These are phyloP conservation scores for Anas flavirostris DNA, from an alignment of 2,797 vertebrate species.

Conservation along the genomic window DNA sequence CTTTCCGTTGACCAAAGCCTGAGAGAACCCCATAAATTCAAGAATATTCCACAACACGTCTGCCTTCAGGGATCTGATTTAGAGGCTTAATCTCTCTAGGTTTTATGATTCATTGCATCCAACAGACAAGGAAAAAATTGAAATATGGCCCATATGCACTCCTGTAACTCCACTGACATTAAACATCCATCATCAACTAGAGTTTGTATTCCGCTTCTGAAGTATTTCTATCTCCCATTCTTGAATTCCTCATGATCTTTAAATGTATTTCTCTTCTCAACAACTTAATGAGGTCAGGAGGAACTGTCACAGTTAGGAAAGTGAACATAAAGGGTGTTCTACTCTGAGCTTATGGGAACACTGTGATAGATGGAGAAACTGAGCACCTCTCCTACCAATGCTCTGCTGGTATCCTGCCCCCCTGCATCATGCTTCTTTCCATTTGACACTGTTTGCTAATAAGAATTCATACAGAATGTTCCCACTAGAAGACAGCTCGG, in stretches of 20 bases:
- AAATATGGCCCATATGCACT: background rate
- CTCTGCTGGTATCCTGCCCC: background rate
- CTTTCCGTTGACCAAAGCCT: background rate
- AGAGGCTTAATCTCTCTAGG: constrained; percentile 4
- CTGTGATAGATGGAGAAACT: background rate
- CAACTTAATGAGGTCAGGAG: background rate
- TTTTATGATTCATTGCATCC: constrained; percentile 12
- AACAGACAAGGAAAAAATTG: background rate
- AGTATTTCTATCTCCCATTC: background rate
- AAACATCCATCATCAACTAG: constrained; percentile 3
- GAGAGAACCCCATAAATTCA: background rate
- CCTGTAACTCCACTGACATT: background rate
- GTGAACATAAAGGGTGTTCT: background rate
- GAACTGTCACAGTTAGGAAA: background rate
- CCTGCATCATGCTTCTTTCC: background rate
- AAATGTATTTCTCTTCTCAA: constrained; percentile 1
- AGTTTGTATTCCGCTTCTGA: background rate
- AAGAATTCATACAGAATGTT: background rate
- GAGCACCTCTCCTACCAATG: background rate
- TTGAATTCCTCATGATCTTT: background rate
- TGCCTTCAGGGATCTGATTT: constrained; percentile 28
- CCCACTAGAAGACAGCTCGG: background rate
- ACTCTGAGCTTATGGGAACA: background rate
- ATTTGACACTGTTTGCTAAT: background rate
- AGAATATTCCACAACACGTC: background rate